Evolutionary conservation across 2,888 invertebrate genomes (phyloP).

Genomic region (Cordylochernes scorpioides): DNA sequence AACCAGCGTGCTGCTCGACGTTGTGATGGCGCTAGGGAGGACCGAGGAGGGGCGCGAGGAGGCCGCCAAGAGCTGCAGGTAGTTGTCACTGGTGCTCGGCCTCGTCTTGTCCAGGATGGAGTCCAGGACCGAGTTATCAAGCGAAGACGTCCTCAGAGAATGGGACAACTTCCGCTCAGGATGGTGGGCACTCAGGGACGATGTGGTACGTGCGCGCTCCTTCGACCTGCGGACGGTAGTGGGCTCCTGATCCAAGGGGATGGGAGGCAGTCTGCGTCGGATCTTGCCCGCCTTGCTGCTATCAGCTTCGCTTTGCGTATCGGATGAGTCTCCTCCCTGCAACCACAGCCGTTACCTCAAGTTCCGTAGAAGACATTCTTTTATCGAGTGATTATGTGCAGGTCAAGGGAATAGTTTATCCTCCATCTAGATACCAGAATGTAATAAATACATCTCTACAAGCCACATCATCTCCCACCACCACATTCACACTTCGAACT

Average conservation of each 20-base stretch:
- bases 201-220: constrained; percentile 15
- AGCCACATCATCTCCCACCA: too few relatives aligned
- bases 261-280: constrained; percentile 25
- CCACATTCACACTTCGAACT: too few relatives aligned
- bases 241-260: constrained; percentile 26
- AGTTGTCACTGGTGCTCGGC: constrained; percentile 26
- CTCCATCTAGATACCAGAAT: too few relatives aligned
- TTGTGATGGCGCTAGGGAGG: too few relatives aligned
- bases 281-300: constrained; percentile 24
- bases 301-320: constrained; percentile 26
- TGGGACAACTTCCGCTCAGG: constrained; percentile 4
- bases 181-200: constrained; percentile 8
- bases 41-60: constrained; percentile 1
- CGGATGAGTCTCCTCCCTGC: constrained; percentile 25
- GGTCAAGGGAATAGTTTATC: too few relatives aligned
- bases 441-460: too few relatives aligned
- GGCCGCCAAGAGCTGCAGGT: constrained; percentile 17
- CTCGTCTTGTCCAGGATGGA: constrained; percentile 17
- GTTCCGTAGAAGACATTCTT: too few relatives aligned
- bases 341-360: too few relatives aligned
- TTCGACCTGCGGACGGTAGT: constrained; percentile 22
- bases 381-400: too few relatives aligned
- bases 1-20: constrained; percentile 6
- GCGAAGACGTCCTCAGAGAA: constrained; percentile 19
- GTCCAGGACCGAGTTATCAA: constrained; percentile 16